Evolutionary conservation across 2,797 vertebrate genomes (phyloP), one percentile per base, ranked within the genome.

Genomic region (Geotrypetes seraphini): DNA sequence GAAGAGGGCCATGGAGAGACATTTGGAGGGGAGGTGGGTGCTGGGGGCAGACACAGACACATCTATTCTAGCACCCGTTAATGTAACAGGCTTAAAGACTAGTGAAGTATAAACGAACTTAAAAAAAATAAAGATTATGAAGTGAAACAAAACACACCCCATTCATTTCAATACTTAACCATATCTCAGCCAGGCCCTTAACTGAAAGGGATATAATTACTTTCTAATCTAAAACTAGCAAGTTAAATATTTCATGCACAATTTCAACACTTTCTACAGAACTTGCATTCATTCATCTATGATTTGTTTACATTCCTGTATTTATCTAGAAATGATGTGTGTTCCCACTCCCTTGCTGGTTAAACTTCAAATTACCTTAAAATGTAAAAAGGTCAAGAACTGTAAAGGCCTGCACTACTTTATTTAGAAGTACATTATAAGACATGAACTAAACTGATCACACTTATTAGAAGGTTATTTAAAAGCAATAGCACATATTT

Each of bases 371-470:
- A 57, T 46, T 45, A 43, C 37, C 36, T 62, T 58, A 52, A 53
- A 47, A 55, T 30, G 24, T 45, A 27, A 61, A 38, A n/a, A 57
- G 64, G 71, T 72, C 66, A 53, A 49, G 63, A 77, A 69, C 58
- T 57, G 33, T 16, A 39, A 13, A 51, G n/a, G 10, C 17, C 30
- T 17, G 12, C 33, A 6, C 4, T 8, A 29, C 13, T 28, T 36
- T 36, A 41, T 19, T 41, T 9, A 33, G 64, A 60, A 66, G 50
- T 18, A 47, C 30, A 10, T 16, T n/a, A 18, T 46, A 25, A 34
- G 69, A 69, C 72, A 78, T 76, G 63, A 26, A 46, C 19, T 39
- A 22, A n/a, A n/a, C n/a, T n/a, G n/a, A n/a, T n/a, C n/a, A n/a
- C n/a, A n/a, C n/a, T n/a, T n/a, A n/a, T n/a, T n/a, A n/a, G n/a